Percentiles rank a stretch among this genome's conserved stretches.
These are phyloP conservation scores for Apamea anceps DNA, from an alignment of 2,888 invertebrate species.

Conservation along the genomic window DNA sequence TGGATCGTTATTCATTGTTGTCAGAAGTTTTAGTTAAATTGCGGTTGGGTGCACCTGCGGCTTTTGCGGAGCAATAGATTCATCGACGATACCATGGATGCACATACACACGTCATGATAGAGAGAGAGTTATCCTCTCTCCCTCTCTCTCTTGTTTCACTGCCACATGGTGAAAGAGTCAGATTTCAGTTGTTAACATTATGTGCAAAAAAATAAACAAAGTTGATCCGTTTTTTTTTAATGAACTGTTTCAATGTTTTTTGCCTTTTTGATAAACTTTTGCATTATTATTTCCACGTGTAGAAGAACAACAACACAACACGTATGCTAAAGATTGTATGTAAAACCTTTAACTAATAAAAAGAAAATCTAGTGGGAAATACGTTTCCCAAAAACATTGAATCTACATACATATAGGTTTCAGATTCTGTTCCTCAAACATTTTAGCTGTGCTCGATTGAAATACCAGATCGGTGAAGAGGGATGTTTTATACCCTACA, in stretches of 20 bases:
- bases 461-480: slow-evolving; percentile 56
- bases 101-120: background rate
- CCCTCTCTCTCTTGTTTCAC: background rate
- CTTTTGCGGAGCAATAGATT: background rate
- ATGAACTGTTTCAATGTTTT: background rate
- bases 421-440: slow-evolving; percentile 36
- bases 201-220: too few species aligned
- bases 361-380: background rate
- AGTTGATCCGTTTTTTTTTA: too few species aligned
- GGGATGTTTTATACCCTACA: slow-evolving; percentile 52
- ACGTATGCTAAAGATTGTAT: background rate
- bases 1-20: slow-evolving; percentile 39
- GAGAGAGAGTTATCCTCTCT: background rate
- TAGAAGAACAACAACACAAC: background rate
- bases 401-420: slow-evolving; percentile 40
- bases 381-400: slow-evolving; percentile 4
- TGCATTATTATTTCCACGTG: background rate
- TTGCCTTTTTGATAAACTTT: background rate
- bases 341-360: background rate
- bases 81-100: too few species aligned
- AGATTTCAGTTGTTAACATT: background rate
- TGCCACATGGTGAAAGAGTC: background rate
- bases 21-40: slow-evolving; percentile 32
- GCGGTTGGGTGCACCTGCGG: slow-evolving; percentile 12
- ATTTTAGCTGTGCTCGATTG: slow-evolving; percentile 57